These are phyloP conservation scores for Cydia fagiglandana DNA, from an alignment of 1,140 invertebrate genomes.

Conservation along the genomic window DNA sequence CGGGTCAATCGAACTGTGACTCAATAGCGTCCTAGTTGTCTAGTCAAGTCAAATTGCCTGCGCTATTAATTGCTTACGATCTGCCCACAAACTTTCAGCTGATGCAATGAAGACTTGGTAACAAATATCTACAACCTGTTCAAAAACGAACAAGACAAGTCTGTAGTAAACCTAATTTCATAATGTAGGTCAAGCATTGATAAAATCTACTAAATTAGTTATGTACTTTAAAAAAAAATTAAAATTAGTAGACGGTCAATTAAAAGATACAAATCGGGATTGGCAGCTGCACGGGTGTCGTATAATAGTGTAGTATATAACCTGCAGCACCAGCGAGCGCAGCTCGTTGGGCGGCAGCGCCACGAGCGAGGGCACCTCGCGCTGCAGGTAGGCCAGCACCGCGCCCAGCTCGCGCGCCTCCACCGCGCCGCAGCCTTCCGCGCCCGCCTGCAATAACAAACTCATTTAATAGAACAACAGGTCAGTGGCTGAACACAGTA, in stretches of 20 bases:
- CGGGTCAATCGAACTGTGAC: no score
- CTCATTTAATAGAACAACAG: background rate
- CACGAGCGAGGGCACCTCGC: conserved; percentile 74
- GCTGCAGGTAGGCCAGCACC: conserved; percentile 75
- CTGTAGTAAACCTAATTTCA: no score
- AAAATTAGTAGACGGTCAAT: no score
- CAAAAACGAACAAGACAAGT: no score
- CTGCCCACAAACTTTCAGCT: background rate
- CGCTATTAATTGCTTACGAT: background rate
- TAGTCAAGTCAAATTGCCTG: background rate
- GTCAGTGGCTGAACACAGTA: no score
- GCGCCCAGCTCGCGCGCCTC: conserved; percentile 73
- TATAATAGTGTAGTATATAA: conserved; percentile 29
- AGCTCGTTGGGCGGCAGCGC: conserved; percentile 74
- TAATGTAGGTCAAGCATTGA: no score
- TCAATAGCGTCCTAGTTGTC: no score
- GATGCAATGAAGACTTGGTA: no score
- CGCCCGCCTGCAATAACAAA: conserved; percentile 38
- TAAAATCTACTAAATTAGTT: no score
- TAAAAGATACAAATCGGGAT: background rate
- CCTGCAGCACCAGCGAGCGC: conserved; percentile 73
- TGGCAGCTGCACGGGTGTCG: no score
- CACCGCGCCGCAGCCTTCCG: conserved; percentile 50
- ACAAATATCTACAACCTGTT: no score
- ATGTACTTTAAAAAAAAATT: no score